Conservation (phyloP, 2,797 vertebrate genomes). For the Helicolenus hilgendorfi region DNA sequence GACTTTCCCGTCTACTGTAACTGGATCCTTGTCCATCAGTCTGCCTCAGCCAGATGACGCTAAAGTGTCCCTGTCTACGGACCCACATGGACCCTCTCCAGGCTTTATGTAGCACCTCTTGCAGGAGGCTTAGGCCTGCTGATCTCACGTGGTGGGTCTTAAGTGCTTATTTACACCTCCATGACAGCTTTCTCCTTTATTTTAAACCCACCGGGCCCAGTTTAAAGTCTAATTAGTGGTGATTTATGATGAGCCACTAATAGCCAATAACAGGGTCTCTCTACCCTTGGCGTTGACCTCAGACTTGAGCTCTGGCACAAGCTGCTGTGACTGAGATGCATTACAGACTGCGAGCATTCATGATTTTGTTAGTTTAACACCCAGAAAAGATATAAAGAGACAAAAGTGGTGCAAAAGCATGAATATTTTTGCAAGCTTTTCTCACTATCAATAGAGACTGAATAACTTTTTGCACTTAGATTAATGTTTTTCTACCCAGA, state of each 20-base stretch:
- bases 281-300: constrained; percentile 49
- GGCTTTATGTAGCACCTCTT: constrained; percentile 5
- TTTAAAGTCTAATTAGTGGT: constrained; percentile 58
- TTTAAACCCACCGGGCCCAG: constrained; percentile 30
- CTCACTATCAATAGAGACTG: not conserved
- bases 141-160: constrained; percentile 47
- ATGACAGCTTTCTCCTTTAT: constrained; percentile 36
- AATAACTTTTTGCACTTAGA: not conserved
- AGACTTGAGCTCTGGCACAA: constrained; percentile 11
- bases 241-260: constrained; percentile 47
- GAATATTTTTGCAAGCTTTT: not conserved
- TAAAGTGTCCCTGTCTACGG: not conserved
- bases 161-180: constrained; percentile 47
- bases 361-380: not conserved
- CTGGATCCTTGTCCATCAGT: not conserved
- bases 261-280: not conserved
- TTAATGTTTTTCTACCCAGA: not conserved
- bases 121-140: constrained; percentile 15
- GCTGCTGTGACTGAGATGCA: not conserved
- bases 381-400: not conserved
- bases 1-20: not conserved
- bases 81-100: not conserved
- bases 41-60: not conserved
- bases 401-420: not conserved
- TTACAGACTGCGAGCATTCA: not conserved